Percentiles rank a stretch among this genome's conserved stretches.
These are phyloP conservation scores for Drosophila acutilabella DNA, from an alignment of 2,888 invertebrate species.

Conservation along the genomic window DNA sequence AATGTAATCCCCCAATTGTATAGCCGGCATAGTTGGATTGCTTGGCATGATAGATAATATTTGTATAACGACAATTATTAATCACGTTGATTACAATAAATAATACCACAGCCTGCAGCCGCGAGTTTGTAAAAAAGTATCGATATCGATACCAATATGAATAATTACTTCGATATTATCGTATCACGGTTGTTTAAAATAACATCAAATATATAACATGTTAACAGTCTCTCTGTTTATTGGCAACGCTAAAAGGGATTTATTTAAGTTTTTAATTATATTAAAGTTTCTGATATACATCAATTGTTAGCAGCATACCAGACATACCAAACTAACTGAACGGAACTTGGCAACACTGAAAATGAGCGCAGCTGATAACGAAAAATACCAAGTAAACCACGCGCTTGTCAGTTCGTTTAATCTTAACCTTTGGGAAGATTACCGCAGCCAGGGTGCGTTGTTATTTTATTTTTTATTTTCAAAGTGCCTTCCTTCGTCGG, in stretches of 20 bases:
- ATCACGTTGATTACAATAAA: conserved; percentile 47
- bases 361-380: conserved; percentile 15
- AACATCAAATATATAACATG: too few relatives aligned
- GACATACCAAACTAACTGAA: neutral
- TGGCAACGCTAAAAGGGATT: too few relatives aligned
- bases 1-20: conserved; percentile 90
- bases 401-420: conserved; percentile 20
- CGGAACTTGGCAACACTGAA: conserved; percentile 3
- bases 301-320: conserved; percentile 6
- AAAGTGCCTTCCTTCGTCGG: conserved; percentile 40
- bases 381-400: conserved; percentile 31
- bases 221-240: too few relatives aligned
- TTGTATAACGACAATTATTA: conserved; percentile 24
- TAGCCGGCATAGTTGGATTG: conserved; percentile 70
- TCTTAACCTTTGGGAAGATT: conserved; percentile 18
- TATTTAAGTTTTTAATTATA: too few relatives aligned
- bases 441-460: neutral
- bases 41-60: conserved; percentile 22
- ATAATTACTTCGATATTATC: neutral
- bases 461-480: conserved; percentile 1
- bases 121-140: neutral
- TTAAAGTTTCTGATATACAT: neutral
- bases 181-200: too few relatives aligned
- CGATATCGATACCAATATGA: conserved; percentile 6
- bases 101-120: conserved; percentile 8